Evolutionary conservation across 2,888 invertebrate species (phyloP), one percentile per base, ranked within the genome.

Genomic region (Ditula angustiorana): DNA sequence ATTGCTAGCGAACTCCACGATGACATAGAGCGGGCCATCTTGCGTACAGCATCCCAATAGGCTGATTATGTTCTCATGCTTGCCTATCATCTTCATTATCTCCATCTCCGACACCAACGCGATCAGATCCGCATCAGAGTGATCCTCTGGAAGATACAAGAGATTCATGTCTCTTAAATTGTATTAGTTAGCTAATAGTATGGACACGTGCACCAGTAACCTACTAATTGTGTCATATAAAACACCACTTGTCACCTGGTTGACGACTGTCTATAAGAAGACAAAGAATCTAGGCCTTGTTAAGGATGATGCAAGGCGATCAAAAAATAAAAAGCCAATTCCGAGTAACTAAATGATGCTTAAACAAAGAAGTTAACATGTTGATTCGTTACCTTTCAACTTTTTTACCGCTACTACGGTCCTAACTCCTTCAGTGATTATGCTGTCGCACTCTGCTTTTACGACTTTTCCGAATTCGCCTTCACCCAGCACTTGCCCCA

Each of bases 51-150:
- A 99, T 0, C 99, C 99, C n/a, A 99, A 88, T 58, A 99, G 93
- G 86, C 99, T 99, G 77, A 99, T 99, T 59, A 99, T 99, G 86
- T 99, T 99, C 67, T 98, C 98, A 85, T 99, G 99, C 66, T 97
- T 96, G 11, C 99, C 99, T 59, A 99, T 97, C 95, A 97, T 97
- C 90, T 99, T 99, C 99, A 99, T 99, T 94, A 99, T 97, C 82
- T 99, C 99, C 99, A 99, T 98, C 88, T 99, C 99, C 0, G 98
- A 97, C 5, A 99, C 98, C 57, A 99, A 89, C 72, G 99, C 99
- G 93, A 98, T 97, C 95, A 99, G 96, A 82, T 99, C 99, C 5
- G 97, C 95, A 79, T 99, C 99, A 0, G 98, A 98, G 83, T 99
- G 99, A 1, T 98, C 98, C 90, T 98, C 98, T 97, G 88, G 0